Conservation (phyloP, 2,888 invertebrate species). For the Lasioglossum zephyrum region DNA sequence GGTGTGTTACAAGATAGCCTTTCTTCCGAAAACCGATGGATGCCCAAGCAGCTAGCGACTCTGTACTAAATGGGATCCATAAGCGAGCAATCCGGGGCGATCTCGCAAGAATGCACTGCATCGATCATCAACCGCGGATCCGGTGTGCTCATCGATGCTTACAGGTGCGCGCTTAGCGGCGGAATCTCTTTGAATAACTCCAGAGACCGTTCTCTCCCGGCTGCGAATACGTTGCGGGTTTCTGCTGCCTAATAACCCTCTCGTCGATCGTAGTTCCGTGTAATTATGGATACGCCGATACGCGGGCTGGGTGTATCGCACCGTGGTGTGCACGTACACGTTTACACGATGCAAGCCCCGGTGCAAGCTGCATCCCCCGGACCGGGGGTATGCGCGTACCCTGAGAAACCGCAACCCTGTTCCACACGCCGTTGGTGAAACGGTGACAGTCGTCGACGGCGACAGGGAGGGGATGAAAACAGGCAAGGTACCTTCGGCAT, state of each 20-base stretch:
- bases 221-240: conserved; percentile 48
- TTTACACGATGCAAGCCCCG: conserved; percentile 5
- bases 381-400: conserved; percentile 40
- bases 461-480: conserved; percentile 54
- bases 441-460: conserved; percentile 3
- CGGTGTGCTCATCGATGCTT: conserved; percentile 21
- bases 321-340: conserved; percentile 25
- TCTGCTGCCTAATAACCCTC: conserved; percentile 67
- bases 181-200: conserved; percentile 55
- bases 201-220: conserved; percentile 44
- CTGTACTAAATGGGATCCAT: background rate
- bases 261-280: conserved; percentile 67
- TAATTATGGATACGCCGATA: conserved; percentile 72
- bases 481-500: conserved; percentile 49
- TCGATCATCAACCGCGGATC: conserved; percentile 39
- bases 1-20: background rate
- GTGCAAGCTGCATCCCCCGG: conserved; percentile 14
- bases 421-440: conserved; percentile 37
- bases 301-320: conserved; percentile 39
- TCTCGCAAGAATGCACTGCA: conserved; percentile 4
- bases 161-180: conserved; percentile 32
- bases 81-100: background rate
- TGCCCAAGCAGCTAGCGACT: background rate
- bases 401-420: conserved; percentile 63
- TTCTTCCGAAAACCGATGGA: background rate